These are phyloP conservation scores for Mastomys coucha DNA, from an alignment of 2,113 vertebrate species.

Conservation along the genomic window DNA sequence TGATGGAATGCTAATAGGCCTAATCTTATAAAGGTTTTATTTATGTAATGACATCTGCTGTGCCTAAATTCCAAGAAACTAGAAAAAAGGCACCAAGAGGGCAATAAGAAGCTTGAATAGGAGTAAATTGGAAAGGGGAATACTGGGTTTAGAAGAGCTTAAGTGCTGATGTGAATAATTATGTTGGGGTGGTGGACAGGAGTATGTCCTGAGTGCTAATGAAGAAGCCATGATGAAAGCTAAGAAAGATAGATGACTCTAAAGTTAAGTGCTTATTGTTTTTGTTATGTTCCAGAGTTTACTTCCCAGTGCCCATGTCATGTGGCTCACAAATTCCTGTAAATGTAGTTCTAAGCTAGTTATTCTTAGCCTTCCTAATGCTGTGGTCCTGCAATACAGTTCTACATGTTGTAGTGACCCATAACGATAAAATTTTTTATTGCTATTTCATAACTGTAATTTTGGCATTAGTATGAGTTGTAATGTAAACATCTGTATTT, in stretches of 20 bases:
- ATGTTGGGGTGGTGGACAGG: too few species aligned
- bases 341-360: too few species aligned
- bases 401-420: not conserved
- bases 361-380: too few species aligned
- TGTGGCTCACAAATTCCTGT: not conserved
- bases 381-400: too few species aligned
- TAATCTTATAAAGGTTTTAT: not conserved
- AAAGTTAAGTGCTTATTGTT: not conserved
- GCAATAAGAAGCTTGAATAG: not conserved
- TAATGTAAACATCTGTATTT: not conserved
- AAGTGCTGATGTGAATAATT: not conserved
- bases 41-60: not conserved
- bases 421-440: not conserved
- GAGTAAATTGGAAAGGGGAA: not conserved
- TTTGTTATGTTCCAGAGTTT: not conserved
- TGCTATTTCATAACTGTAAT: not conserved
- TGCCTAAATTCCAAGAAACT: not conserved
- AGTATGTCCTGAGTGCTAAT: not conserved
- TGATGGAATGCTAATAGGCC: not conserved
- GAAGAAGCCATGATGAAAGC: not conserved
- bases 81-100: not conserved
- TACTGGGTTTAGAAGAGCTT: not conserved
- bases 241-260: not conserved
- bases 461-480: not conserved
- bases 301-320: not conserved